Conservation (phyloP, 1,140 invertebrate species). For the Mesaphorura yosii region DNA sequence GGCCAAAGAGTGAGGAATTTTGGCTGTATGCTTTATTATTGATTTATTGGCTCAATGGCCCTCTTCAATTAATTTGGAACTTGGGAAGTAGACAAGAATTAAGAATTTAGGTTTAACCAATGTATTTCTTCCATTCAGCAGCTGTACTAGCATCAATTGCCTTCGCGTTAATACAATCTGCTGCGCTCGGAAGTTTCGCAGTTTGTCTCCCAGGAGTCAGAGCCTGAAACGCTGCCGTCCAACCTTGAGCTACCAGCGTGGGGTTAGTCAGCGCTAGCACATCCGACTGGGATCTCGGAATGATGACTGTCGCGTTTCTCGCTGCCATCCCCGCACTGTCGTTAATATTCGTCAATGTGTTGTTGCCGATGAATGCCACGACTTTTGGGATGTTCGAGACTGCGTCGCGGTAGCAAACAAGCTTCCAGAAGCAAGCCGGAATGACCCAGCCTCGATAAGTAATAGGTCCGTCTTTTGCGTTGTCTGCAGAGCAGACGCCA, state of each 20-base stretch:
- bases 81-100: conserved; percentile 5
- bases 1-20: no score
- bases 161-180: not conserved
- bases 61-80: no score
- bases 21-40: no score
- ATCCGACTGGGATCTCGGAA: conserved; percentile 2
- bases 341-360: conserved; percentile 3
- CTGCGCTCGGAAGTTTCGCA: not conserved
- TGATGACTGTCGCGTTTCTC: not conserved
- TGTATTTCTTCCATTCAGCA: not conserved
- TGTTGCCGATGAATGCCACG: conserved; percentile 9
- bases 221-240: not conserved
- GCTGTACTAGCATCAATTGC: not conserved
- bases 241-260: not conserved
- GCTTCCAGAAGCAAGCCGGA: conserved; percentile 8
- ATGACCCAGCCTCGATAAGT: conserved; percentile 3
- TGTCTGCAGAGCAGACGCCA: conserved; percentile 6
- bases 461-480: not conserved
- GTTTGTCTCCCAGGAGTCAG: not conserved
- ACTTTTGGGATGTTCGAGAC: not conserved
- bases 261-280: not conserved
- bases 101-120: not conserved
- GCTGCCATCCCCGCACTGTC: not conserved
- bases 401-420: conserved; percentile 8
- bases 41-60: no score